phyloP scores from a whole-genome alignment of 1,140 invertebrate genomes.

The Meloidogyne hapla region DNA sequence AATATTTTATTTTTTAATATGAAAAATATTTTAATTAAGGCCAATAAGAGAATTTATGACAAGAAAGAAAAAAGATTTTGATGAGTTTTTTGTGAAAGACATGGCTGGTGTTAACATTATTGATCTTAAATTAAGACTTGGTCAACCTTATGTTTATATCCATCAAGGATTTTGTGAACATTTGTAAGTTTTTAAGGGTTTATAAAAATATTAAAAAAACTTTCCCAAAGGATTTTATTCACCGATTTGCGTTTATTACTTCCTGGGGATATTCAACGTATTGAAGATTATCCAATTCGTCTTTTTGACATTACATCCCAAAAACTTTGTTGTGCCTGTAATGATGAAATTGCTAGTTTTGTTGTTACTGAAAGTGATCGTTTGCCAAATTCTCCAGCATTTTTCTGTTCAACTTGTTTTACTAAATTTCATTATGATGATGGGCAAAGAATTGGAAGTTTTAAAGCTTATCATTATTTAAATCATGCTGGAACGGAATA shows the following conservation, averaged over 20 bases:
- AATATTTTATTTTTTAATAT: not conserved
- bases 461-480: slow-evolving; percentile 55
- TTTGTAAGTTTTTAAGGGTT: slow-evolving; percentile 47
- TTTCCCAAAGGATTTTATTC: slow-evolving; percentile 55
- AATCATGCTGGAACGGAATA: slow-evolving; percentile 51
- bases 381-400: slow-evolving; percentile 45
- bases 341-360: slow-evolving; percentile 49
- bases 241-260: slow-evolving; percentile 61
- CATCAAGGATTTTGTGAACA: slow-evolving; percentile 68
- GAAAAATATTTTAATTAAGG: slow-evolving; percentile 25
- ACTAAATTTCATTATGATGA: slow-evolving; percentile 51
- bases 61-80: slow-evolving; percentile 45
- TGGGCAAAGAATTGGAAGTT: slow-evolving; percentile 47
- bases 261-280: slow-evolving; percentile 40
- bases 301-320: slow-evolving; percentile 46
- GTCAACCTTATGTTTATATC: slow-evolving; percentile 65
- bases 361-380: slow-evolving; percentile 59
- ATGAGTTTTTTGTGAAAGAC: slow-evolving; percentile 49
- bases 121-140: slow-evolving; percentile 65
- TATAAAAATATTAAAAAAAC: not conserved
- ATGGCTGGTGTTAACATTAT: slow-evolving; percentile 64
- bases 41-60: slow-evolving; percentile 64
- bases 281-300: slow-evolving; percentile 50
- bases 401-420: slow-evolving; percentile 55
- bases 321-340: slow-evolving; percentile 43